Evolutionary conservation across 2,113 vertebrate genomes (phyloP).

Genomic region (Terrapene triunguis): DNA sequence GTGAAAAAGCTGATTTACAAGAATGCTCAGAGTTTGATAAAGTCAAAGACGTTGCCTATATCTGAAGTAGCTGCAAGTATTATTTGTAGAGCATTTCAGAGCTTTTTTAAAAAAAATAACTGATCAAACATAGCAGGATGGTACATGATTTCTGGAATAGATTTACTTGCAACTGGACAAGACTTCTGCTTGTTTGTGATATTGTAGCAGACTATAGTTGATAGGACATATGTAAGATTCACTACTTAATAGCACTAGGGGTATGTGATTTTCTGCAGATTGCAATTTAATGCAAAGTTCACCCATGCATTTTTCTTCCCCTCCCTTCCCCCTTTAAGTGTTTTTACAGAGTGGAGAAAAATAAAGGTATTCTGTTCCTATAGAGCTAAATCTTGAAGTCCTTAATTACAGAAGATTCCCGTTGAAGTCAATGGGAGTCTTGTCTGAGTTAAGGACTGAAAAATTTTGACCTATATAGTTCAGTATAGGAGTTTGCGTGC

Average conservation of each 20-base stretch:
- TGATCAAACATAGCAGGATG: constrained; percentile 47
- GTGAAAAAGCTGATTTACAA: constrained; percentile 23
- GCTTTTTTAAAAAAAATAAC: constrained; percentile 35
- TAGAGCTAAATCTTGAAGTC: not conserved
- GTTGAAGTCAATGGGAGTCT: not conserved
- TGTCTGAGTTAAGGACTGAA: not conserved
- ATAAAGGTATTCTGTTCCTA: not conserved
- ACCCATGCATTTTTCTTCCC: constrained; percentile 5
- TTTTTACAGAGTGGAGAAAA: constrained; percentile 26
- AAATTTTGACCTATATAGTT: not conserved
- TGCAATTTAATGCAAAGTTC: constrained; percentile 23
- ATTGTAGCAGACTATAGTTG: constrained; percentile 45
- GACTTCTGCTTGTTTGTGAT: constrained; percentile 49
- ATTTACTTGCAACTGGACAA: constrained; percentile 45
- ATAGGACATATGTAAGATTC: constrained; percentile 30
- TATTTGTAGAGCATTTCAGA: constrained; percentile 52
- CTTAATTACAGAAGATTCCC: not conserved
- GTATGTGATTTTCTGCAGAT: constrained; percentile 26
- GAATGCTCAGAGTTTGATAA: constrained; percentile 34
- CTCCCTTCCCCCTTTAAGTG: not conserved
- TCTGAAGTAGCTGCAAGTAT: constrained; percentile 39
- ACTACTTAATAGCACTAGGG: constrained; percentile 36
- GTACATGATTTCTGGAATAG: constrained; percentile 47
- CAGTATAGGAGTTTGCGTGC: not conserved
- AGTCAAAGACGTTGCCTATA: constrained; percentile 7